Percentiles rank a stretch among this genome's conserved stretches.
Evolutionary conservation across 2,113 vertebrate genomes (phyloP).

Genomic region (Mus musculus): GRCm39 chr8:10792001-10792500

Average conservation of each 20-base stretch:
- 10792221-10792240: neutral
- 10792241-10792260: neutral
- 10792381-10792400: neutral
- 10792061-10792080: neutral
- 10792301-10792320: neutral
- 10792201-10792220: too few relatives aligned
- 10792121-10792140: neutral
- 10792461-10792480: neutral
- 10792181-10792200: too few relatives aligned
- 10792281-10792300: neutral
- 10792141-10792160: too few relatives aligned
- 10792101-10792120: neutral
- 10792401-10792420: neutral
- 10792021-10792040: too few relatives aligned
- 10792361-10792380: neutral
- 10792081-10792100: neutral
- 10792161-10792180: neutral
- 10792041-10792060: neutral
- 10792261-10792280: neutral
- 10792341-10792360: neutral
- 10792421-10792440: neutral
- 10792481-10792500: neutral
- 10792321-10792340: neutral
- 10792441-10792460: neutral
- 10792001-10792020: neutral